Evolutionary conservation across 1,140 invertebrate genomes (phyloP).

Genomic region (Anagrus nilaparvatae): DNA sequence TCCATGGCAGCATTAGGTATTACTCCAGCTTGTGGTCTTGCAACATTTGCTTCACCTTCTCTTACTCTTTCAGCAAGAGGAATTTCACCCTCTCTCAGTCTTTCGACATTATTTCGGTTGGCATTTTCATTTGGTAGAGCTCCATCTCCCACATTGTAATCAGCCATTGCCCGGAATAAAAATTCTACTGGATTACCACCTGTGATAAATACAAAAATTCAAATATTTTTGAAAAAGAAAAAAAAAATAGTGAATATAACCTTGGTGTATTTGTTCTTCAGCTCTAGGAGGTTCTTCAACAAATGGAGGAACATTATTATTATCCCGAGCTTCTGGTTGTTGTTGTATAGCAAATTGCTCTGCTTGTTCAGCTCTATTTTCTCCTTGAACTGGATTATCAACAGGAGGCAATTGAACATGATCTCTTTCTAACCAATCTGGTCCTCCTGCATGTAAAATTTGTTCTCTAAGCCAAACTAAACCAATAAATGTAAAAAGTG

Average conservation of each 20-base stretch:
- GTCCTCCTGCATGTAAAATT: conserved; percentile 92
- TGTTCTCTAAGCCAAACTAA: conserved; percentile 96
- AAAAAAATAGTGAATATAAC: conserved; percentile 10
- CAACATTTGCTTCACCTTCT: not conserved
- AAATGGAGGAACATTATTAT: conserved; percentile 41
- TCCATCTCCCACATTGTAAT: conserved; percentile 19
- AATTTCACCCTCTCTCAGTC: not conserved
- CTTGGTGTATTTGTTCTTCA: conserved; percentile 22
- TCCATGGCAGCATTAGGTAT: conserved; percentile 26
- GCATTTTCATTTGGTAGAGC: too few relatives aligned
- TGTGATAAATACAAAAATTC: not conserved
- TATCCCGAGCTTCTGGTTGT: conserved; percentile 31
- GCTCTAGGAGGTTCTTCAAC: conserved; percentile 28
- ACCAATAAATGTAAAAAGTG: conserved; percentile 92
- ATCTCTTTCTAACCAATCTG: conserved; percentile 83
- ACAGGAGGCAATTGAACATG: conserved; percentile 39
- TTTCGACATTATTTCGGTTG: too few relatives aligned
- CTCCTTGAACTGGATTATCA: conserved; percentile 28
- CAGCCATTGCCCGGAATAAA: conserved; percentile 10
- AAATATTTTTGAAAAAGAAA: not conserved
- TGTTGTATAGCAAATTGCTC: conserved; percentile 21
- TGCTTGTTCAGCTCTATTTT: conserved; percentile 19
- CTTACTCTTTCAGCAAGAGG: not conserved
- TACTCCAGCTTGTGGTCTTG: conserved; percentile 10
- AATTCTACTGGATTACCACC: conserved; percentile 3